Conservation (phyloP, 2,113 vertebrate genomes). For the Manacus vitellinus region DNA sequence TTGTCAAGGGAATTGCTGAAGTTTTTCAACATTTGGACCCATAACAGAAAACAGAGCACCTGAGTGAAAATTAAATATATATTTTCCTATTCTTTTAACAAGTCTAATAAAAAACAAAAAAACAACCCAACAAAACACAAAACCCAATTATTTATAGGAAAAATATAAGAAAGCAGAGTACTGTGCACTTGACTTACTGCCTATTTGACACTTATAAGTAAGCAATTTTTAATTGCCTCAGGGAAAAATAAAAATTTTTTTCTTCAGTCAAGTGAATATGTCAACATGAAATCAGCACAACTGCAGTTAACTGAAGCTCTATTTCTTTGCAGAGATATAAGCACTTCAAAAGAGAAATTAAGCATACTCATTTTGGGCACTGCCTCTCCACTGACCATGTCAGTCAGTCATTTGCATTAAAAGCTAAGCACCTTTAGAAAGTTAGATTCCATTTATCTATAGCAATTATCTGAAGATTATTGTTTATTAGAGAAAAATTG, state of each 20-base stretch:
- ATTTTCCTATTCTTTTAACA: background rate
- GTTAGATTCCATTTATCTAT: background rate
- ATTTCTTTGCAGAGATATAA: background rate
- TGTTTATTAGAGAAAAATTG: background rate
- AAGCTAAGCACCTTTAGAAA: background rate
- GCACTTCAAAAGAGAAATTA: background rate
- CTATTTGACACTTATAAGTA: background rate
- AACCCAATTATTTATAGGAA: background rate
- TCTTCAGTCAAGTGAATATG: background rate
- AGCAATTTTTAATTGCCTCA: background rate
- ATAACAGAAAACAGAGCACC: background rate
- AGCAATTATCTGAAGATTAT: background rate
- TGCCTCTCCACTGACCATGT: background rate
- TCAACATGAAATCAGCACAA: background rate
- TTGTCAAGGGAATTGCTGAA: background rate
- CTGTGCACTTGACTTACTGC: accelerated
- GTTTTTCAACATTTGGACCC: background rate
- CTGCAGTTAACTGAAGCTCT: background rate
- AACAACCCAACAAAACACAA: too few species aligned
- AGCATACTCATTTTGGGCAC: background rate
- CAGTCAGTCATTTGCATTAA: background rate
- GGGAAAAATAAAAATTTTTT: background rate
- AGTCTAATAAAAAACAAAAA: background rate
- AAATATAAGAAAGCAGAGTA: background rate
- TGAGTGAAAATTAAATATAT: background rate